Conservation (phyloP, 1,140 invertebrate genomes). For the Cotesia typhae region DNA sequence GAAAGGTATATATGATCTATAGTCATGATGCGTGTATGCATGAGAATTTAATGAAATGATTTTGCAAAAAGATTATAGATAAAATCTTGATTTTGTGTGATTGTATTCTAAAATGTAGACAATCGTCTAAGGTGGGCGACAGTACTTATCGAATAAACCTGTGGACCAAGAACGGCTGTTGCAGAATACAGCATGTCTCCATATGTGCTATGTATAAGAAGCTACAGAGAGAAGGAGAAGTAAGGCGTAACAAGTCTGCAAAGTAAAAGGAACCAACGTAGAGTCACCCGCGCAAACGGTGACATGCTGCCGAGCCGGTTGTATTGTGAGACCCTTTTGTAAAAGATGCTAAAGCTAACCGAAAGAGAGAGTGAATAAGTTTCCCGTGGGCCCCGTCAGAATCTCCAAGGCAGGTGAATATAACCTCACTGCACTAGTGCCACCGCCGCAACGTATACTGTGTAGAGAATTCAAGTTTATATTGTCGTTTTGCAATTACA, state of each 20-base stretch:
- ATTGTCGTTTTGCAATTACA: conserved; percentile 1
- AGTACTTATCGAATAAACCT: conserved; percentile 13
- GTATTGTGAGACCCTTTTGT: conserved; percentile 47
- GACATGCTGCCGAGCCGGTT: conserved; percentile 65
- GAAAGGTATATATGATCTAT: too few relatives aligned
- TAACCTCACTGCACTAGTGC: conserved; percentile 41
- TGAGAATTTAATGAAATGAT: too few relatives aligned
- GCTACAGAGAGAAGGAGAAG: conserved; percentile 15
- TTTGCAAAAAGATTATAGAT: too few relatives aligned
- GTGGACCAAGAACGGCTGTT: conserved; percentile 1
- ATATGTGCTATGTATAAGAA: conserved; percentile 20
- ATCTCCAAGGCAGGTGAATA: conserved; percentile 58
- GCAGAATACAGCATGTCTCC: conserved; percentile 30
- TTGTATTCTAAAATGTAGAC: conserved; percentile 3
- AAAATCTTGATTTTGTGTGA: background rate
- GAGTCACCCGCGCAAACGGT: conserved; percentile 63
- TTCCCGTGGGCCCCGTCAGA: conserved; percentile 30
- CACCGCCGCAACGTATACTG: conserved; percentile 25
- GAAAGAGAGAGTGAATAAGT: conserved; percentile 3
- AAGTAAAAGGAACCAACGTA: conserved; percentile 58
- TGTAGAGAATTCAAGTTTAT: conserved; percentile 6
- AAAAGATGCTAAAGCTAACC: conserved; percentile 7
- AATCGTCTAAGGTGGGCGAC: conserved; percentile 16
- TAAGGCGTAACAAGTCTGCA: conserved; percentile 62
- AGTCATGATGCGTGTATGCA: background rate